These are phyloP conservation scores for Physella acuta DNA, from an alignment of 1,140 invertebrate species.

Conservation along the genomic window DNA sequence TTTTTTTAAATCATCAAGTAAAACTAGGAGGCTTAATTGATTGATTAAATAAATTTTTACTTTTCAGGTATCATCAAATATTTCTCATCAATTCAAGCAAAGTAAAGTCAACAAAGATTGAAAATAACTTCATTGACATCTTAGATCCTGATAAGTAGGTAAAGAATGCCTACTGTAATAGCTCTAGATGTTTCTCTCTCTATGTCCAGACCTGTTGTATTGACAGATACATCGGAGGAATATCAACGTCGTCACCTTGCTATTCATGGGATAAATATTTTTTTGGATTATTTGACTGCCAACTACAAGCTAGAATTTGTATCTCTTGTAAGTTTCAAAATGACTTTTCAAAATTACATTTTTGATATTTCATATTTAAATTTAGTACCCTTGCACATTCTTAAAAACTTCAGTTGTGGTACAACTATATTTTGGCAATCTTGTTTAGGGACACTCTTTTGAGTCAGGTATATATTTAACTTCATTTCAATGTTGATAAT, in stretches of 20 bases:
- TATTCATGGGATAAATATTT: constrained; percentile 77
- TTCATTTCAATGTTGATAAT: background rate
- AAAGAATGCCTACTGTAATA: constrained; percentile 77
- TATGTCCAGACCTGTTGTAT: constrained; percentile 70
- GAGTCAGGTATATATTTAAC: background rate
- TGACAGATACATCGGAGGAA: constrained; percentile 61
- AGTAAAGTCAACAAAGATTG: too few relatives aligned
- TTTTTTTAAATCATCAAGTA: too few relatives aligned
- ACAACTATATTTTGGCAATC: background rate
- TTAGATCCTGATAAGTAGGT: too few relatives aligned
- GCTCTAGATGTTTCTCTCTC: constrained; percentile 78
- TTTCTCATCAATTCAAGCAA: too few relatives aligned
- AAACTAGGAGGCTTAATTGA: too few relatives aligned
- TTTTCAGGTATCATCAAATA: too few relatives aligned
- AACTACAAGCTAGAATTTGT: constrained; percentile 89
- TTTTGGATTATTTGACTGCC: constrained; percentile 79
- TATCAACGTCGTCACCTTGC: constrained; percentile 75
- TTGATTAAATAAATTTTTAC: too few relatives aligned
- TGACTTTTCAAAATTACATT: background rate
- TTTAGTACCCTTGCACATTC: too few relatives aligned
- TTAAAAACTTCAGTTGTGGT: too few relatives aligned
- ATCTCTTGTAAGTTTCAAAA: constrained; percentile 69
- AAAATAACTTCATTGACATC: too few relatives aligned
- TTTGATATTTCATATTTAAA: background rate
- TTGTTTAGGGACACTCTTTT: background rate